Evolutionary conservation across 2,888 invertebrate genomes (phyloP), one percentile per base, ranked within the genome.

Genomic region (Isoperla grammatica): DNA sequence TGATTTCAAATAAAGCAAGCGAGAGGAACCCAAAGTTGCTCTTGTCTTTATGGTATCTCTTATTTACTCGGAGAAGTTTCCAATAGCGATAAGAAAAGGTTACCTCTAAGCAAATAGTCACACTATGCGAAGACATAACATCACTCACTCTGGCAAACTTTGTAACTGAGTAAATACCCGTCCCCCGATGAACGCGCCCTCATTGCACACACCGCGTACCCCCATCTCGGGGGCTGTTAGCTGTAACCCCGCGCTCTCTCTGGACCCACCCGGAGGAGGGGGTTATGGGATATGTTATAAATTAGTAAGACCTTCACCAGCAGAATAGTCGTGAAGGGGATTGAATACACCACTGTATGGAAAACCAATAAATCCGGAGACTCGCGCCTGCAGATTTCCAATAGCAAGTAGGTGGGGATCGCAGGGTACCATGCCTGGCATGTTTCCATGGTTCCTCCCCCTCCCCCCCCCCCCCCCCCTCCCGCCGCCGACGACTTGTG

Each of bases 341-440:
- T 23, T 35, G 45, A 54, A 46, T 54, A 58, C 61, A 58, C 54
- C 54, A 54, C 60, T 63, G 60, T 63, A 63, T 63, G 62, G 62
- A 63, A 63, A 63, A 63, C 62, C 62, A 63, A 63, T 63, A 63
- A 63, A 63, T 63, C 60, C 60, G 57, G 56, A 42, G 57, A 57
- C 57, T 23, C 60, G 60, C 55, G 48, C 58, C 58, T 60, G 57
- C 62, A 60, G 62, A 63, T 63, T 60, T 63, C 62, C 62, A 63
- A 63, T 63, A 63, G 62, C 37, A 56, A 54, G 29, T 40, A 40
- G 50, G 42, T 19, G n/a, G 58, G 23, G 20, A 35, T 40, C 45
- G 37, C 37, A 49, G 56, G 20, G 20, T 20, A 53, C 53, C 49
- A 29, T 29, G 29, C 19, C 49, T 48, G 61, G 54, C 61, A 61